Conservation (phyloP, 2,113 vertebrate species). For the Clarias magur region DNA sequence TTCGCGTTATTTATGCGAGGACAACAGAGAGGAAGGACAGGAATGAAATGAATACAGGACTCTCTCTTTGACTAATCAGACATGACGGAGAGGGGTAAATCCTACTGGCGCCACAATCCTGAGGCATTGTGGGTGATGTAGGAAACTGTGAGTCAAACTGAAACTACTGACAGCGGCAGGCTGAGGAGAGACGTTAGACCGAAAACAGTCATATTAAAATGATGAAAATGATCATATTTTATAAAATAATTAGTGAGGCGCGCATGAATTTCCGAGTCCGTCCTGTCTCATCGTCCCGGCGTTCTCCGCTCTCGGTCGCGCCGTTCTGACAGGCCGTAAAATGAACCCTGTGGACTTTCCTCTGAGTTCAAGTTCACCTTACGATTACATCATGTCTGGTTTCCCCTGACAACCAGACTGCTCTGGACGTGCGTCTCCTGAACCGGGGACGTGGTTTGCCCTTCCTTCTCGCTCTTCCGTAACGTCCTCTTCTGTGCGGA, state of each 20-base stretch:
- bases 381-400: conserved; percentile 83
- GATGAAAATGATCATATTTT: no score
- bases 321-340: conserved; percentile 39
- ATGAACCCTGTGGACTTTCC: conserved; percentile 48
- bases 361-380: conserved; percentile 72
- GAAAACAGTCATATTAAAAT: not conserved
- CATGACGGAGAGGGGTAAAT: not conserved
- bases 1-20: not conserved
- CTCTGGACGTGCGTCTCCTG: conserved; percentile 61
- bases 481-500: not conserved
- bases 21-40: not conserved
- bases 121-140: conserved; percentile 1
- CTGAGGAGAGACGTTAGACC: not conserved
- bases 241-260: not conserved
- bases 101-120: not conserved
- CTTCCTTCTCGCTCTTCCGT: not conserved
- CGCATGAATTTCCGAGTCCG: not conserved
- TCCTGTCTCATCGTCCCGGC: not conserved
- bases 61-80: not conserved
- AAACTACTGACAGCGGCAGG: not conserved
- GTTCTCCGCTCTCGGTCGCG: not conserved
- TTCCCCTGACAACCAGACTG: conserved; percentile 81
- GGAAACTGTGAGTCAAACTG: not conserved
- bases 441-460: conserved; percentile 25
- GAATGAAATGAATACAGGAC: not conserved